A percentile compares a stretch with the other conserved stretches of the same genome.
Conservation (phyloP, 2,888 invertebrate species). For the Lysandra coridon region DNA sequence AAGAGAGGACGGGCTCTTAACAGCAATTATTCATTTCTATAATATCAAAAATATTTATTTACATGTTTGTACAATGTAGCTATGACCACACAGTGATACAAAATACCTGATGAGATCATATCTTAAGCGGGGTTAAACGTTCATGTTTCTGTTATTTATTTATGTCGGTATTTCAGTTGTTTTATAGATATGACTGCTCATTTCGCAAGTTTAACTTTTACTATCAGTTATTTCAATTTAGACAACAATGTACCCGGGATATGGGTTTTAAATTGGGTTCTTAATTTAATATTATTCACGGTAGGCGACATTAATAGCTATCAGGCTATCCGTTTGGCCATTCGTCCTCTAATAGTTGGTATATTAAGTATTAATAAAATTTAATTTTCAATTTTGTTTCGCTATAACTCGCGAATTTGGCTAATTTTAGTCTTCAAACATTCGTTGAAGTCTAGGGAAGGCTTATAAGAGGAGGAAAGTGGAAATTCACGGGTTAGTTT, state of each 20-base stretch:
- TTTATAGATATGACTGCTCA: not conserved
- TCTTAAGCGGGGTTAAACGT: constrained; percentile 1
- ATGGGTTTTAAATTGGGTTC: not conserved
- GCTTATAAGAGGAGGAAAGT: too few relatives aligned
- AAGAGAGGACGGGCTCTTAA: too few relatives aligned
- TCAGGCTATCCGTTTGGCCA: not conserved
- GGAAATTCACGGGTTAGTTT: too few relatives aligned
- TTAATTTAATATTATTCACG: not conserved
- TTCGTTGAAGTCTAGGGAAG: too few relatives aligned
- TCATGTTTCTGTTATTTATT: not conserved
- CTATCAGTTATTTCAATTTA: not conserved
- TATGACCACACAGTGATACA: not conserved
- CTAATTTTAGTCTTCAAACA: too few relatives aligned
- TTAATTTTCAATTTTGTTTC: too few relatives aligned
- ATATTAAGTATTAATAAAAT: not conserved
- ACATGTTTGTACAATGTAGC: not conserved
- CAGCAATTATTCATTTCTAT: not conserved
- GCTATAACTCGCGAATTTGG: too few relatives aligned
- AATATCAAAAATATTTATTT: not conserved
- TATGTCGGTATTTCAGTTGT: not conserved
- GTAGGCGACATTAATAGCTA: not conserved
- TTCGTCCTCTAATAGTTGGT: not conserved
- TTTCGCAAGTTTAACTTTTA: not conserved
- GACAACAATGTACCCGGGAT: not conserved
- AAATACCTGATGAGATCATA: constrained; percentile 9